Evolutionary conservation across 2,888 invertebrate genomes (phyloP).

Genomic region (Parnassius smintheus): DNA sequence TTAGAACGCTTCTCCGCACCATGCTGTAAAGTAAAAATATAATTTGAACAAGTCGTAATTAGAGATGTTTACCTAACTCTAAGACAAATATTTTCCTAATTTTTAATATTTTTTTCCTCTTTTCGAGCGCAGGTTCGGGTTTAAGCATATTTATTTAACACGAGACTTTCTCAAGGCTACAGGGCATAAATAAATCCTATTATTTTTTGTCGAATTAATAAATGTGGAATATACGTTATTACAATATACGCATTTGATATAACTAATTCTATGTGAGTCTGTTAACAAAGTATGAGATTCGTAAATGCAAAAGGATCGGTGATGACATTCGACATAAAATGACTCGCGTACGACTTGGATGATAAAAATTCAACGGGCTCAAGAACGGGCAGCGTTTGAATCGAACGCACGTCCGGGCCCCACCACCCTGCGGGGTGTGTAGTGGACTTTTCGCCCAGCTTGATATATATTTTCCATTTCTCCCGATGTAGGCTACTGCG

Average conservation of each 20-base stretch:
- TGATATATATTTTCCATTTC: conserved; percentile 79
- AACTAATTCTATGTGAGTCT: not conserved
- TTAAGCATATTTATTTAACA: conserved; percentile 78
- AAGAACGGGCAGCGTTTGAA: conserved; percentile 66
- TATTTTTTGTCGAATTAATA: conserved; percentile 7
- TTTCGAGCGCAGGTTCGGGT: conserved; percentile 66
- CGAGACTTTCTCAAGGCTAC: conserved; percentile 60
- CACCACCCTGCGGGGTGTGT: conserved; percentile 64
- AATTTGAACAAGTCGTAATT: conserved; percentile 80
- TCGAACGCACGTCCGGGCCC: conserved; percentile 77
- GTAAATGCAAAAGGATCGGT: not conserved
- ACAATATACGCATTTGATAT: not conserved
- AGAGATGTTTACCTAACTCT: conserved; percentile 80
- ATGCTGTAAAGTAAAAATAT: conserved; percentile 71
- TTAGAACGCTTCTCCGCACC: conserved; percentile 68
- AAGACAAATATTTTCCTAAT: conserved; percentile 80
- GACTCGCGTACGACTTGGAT: conserved; percentile 34
- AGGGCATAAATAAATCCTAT: conserved; percentile 45
- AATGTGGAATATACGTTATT: too few relatives aligned
- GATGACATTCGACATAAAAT: conserved; percentile 37
- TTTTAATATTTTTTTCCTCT: conserved; percentile 75
- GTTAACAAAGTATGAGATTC: too few relatives aligned
- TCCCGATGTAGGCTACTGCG: conserved; percentile 71
- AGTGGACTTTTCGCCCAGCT: conserved; percentile 80
- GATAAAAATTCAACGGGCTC: conserved; percentile 48